Percentiles rank a stretch among this genome's conserved stretches.
Conservation (phyloP, 2,113 vertebrate genomes). For the Sciurus niger region DNA sequence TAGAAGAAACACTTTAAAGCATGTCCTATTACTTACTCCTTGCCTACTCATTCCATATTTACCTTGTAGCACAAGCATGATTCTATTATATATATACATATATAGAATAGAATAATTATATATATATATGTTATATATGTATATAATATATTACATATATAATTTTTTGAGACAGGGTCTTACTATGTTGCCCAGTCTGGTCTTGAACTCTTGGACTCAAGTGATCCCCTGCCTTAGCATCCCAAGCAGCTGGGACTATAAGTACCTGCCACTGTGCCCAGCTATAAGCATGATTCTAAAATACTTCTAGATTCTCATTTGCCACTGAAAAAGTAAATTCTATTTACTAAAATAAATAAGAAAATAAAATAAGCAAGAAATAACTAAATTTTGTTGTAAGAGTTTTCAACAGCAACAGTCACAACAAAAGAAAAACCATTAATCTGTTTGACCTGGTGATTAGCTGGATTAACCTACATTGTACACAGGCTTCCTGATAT, state of each 20-base stretch:
- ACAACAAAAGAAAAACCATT: not conserved
- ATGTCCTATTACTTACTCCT: not conserved
- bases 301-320: not conserved
- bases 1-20: slow-evolving; percentile 43
- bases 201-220: not conserved
- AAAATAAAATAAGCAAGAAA: not conserved
- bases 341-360: not conserved
- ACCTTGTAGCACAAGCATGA: not conserved
- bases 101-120: too few species aligned
- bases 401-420: not conserved
- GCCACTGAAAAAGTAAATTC: not conserved
- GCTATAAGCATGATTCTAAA: not conserved
- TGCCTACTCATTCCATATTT: not conserved
- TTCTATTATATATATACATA: not conserved
- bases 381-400: not conserved
- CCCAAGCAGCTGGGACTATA: not conserved
- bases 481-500: not conserved
- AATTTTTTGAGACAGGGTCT: not conserved
- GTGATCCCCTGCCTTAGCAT: not conserved
- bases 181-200: not conserved
- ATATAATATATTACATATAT: too few species aligned
- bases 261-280: too few species aligned
- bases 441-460: not conserved
- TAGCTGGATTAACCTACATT: not conserved
- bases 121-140: too few species aligned